Evolutionary conservation across 1,140 invertebrate genomes (phyloP).

Genomic region (Idris sp.): DNA sequence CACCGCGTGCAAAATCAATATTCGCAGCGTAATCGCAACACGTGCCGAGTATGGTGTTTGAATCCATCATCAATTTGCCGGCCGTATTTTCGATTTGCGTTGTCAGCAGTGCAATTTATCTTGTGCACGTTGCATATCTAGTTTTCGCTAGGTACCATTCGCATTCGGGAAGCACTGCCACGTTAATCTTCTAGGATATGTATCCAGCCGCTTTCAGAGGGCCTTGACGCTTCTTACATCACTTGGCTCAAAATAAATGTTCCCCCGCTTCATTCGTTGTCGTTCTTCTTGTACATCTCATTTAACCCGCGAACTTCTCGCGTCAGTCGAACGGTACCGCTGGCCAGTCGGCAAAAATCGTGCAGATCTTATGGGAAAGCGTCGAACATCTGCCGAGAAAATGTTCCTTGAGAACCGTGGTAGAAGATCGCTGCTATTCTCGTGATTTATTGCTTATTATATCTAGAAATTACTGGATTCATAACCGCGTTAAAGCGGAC

Average conservation of each 20-base stretch:
- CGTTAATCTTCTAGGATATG: slow-evolving; percentile 43
- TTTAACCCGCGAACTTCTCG: slow-evolving; percentile 35
- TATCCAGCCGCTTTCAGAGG: slow-evolving; percentile 24
- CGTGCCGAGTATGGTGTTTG: slow-evolving; percentile 12
- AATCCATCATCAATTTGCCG: slow-evolving; percentile 28
- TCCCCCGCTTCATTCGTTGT: slow-evolving; percentile 34
- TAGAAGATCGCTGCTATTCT: slow-evolving; percentile 41
- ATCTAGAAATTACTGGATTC: slow-evolving; percentile 61
- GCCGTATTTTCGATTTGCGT: slow-evolving; percentile 24
- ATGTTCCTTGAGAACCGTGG: slow-evolving; percentile 38
- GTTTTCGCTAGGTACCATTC: slow-evolving; percentile 14
- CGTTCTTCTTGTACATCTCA: slow-evolving; percentile 55
- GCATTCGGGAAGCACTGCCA: slow-evolving; percentile 26
- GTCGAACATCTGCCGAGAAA: slow-evolving; percentile 45
- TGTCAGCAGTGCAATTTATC: slow-evolving; percentile 49
- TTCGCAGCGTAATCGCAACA: slow-evolving; percentile 23
- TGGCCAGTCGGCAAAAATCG: slow-evolving; percentile 44
- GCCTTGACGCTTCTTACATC: slow-evolving; percentile 18
- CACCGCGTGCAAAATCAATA: slow-evolving; percentile 19
- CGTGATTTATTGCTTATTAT: slow-evolving; percentile 64
- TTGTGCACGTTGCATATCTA: slow-evolving; percentile 24
- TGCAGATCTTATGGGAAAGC: slow-evolving; percentile 59
- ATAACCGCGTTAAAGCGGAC: slow-evolving; percentile 55
- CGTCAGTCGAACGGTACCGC: slow-evolving; percentile 30
- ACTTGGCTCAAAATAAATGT: slow-evolving; percentile 45